These are phyloP conservation scores for Tetheella fluctuosa DNA, from an alignment of 2,888 invertebrate species.

Conservation along the genomic window DNA sequence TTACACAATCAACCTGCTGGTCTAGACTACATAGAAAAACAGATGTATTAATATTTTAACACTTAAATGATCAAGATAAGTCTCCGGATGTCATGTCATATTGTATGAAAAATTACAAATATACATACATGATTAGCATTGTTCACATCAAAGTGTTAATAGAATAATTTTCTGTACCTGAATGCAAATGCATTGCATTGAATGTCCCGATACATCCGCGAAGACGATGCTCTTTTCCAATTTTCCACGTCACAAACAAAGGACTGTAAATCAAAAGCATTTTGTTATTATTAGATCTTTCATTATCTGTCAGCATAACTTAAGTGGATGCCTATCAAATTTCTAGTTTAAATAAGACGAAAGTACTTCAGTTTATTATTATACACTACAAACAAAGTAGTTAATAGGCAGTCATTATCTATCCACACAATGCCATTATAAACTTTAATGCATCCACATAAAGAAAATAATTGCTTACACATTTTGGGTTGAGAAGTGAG, in stretches of 20 bases:
- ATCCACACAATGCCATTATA: neutral
- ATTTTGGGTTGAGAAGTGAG: slow-evolving; percentile 7
- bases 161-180: slow-evolving; percentile 77
- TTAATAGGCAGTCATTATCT: slow-evolving; percentile 3
- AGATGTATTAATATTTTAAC: slow-evolving; percentile 4
- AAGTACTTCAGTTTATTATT: neutral
- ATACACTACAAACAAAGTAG: neutral
- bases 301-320: neutral
- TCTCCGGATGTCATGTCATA: neutral
- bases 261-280: slow-evolving; percentile 87
- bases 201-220: slow-evolving; percentile 99
- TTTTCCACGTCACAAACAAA: slow-evolving; percentile 99
- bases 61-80: slow-evolving; percentile 4
- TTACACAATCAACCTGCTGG: neutral
- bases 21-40: neutral
- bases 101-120: neutral
- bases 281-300: slow-evolving; percentile 10
- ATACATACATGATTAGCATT: neutral
- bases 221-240: slow-evolving; percentile 96
- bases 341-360: neutral
- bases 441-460: neutral
- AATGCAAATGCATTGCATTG: slow-evolving; percentile 97
- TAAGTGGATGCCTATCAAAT: neutral
- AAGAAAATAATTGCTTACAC: neutral
- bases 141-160: slow-evolving; percentile 3